Percentiles rank a stretch among this genome's conserved stretches.
phyloP scores from a whole-genome alignment of 2,888 invertebrate genomes.

The Blastobasis lacticolella region DNA sequence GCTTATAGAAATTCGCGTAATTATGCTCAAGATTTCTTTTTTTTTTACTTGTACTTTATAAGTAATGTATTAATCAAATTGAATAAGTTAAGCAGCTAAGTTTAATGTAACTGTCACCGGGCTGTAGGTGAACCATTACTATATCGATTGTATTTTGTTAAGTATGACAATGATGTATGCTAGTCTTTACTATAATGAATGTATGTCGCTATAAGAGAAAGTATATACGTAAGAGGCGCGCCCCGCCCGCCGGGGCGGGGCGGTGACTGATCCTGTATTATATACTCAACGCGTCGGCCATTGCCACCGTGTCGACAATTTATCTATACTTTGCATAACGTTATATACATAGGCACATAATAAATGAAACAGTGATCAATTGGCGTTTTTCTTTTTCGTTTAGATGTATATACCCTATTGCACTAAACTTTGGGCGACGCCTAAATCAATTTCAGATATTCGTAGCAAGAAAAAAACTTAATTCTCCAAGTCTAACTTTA shows the following conservation, averaged over 20 bases:
- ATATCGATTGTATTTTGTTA: conserved; percentile 43
- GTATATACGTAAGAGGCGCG: conserved; percentile 17
- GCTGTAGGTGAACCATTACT: conserved; percentile 27
- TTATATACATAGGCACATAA: background rate
- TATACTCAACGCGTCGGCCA: too few species aligned
- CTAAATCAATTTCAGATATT: too few species aligned
- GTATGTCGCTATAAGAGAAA: conserved; percentile 40
- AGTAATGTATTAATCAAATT: conserved; percentile 31
- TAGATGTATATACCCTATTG: too few species aligned
- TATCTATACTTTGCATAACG: background rate
- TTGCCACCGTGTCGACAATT: too few species aligned
- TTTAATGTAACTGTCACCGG: conserved; percentile 11
- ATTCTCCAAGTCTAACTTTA: too few species aligned
- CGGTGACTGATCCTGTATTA: too few species aligned
- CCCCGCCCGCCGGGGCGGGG: too few species aligned
- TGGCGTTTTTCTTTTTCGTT: background rate
- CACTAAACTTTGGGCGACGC: too few species aligned
- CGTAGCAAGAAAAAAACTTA: too few species aligned
- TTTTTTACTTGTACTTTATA: conserved; percentile 38
- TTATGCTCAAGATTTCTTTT: conserved; percentile 58
- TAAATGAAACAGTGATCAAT: background rate
- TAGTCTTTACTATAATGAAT: conserved; percentile 63
- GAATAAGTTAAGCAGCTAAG: conserved; percentile 16
- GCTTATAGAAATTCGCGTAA: conserved; percentile 49
- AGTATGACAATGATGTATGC: conserved; percentile 63